These are phyloP conservation scores for Brenthis daphne DNA, from an alignment of 2,888 invertebrate genomes.

Conservation along the genomic window DNA sequence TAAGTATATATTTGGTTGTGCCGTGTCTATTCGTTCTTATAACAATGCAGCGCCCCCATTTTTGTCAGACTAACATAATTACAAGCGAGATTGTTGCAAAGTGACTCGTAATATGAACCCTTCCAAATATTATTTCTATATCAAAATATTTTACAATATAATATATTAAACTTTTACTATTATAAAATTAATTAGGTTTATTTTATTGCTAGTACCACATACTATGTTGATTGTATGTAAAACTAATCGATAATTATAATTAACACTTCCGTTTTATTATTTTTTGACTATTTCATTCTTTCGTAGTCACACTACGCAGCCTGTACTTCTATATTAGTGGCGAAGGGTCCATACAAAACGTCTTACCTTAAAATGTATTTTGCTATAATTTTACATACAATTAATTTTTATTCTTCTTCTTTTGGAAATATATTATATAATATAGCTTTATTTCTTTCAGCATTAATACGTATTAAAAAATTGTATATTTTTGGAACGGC, in stretches of 20 bases:
- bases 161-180: background rate
- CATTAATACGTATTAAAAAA: no score
- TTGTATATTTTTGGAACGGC: no score
- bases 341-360: no score
- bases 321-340: background rate
- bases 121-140: conserved; percentile 63
- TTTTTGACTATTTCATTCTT: background rate
- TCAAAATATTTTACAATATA: conserved; percentile 49
- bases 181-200: no score
- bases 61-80: conserved; percentile 75
- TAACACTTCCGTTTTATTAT: background rate
- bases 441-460: no score
- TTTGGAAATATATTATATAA: no score
- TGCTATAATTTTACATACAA: no score
- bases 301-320: background rate
- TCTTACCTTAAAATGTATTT: no score
- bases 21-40: conserved; percentile 30
- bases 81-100: conserved; percentile 74
- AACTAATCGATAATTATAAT: no score
- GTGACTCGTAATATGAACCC: conserved; percentile 76
- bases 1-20: conserved; percentile 2
- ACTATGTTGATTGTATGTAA: no score
- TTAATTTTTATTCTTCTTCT: no score
- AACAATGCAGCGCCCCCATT: conserved; percentile 51
- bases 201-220: no score